These are phyloP conservation scores for Cladorhizidae sp. DNA, from an alignment of 37 sponge, comb jelly and placozoan species.

Conservation along the genomic window DNA sequence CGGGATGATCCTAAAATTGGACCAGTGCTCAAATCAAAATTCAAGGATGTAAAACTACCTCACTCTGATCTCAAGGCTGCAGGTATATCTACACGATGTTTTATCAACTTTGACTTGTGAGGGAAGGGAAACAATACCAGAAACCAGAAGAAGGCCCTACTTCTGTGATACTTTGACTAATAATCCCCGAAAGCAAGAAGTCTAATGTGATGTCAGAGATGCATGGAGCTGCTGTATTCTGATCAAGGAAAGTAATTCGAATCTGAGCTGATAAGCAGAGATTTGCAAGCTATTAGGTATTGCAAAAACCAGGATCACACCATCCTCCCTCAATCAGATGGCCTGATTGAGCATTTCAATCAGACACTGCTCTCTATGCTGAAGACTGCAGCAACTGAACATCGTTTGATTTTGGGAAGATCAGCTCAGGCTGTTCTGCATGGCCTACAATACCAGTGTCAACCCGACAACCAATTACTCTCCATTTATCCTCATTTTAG, in stretches of 20 bases:
- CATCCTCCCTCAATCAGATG: conserved; percentile 65
- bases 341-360: conserved; percentile 61
- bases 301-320: conserved; percentile 42
- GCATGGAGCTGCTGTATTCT: conserved; percentile 15
- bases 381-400: too few species aligned
- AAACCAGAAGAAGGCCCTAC: neutral
- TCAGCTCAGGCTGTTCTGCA: conserved; percentile 5
- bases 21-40: neutral
- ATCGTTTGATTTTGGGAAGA: conserved; percentile 39
- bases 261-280: conserved; percentile 24
- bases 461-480: conserved; percentile 40
- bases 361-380: conserved; percentile 41
- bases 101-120: neutral
- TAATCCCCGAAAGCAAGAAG: neutral
- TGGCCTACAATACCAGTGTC: too few species aligned
- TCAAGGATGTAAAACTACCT: neutral
- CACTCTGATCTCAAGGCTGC: neutral
- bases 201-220: neutral
- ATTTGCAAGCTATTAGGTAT: conserved; percentile 34
- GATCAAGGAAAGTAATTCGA: conserved; percentile 59
- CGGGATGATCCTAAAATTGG: neutral
- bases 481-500: too few species aligned
- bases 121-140: neutral
- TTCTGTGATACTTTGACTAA: neutral
- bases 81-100: neutral